Evolutionary conservation across 1,140 invertebrate species (phyloP).

Genomic region (Eupristina koningsbergeri): DNA sequence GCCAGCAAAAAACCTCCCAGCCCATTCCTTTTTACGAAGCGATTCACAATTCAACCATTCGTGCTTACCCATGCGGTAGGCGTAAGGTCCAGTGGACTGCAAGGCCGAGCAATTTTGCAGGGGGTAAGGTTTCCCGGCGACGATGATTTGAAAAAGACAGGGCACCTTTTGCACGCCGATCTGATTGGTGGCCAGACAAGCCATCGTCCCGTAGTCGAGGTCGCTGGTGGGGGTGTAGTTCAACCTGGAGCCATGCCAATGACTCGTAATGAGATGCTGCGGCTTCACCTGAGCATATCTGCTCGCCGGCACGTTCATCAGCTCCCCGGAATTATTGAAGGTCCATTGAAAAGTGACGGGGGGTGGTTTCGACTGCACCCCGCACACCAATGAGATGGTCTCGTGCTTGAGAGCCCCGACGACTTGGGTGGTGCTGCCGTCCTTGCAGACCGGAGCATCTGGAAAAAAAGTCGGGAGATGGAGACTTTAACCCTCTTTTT

Average conservation of each 20-base stretch:
- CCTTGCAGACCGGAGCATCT: conserved; percentile 87
- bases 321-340: conserved; percentile 89
- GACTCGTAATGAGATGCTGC: conserved; percentile 65
- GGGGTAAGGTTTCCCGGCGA: conserved; percentile 82
- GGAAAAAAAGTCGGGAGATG: conserved; percentile 52
- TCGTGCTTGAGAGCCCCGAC: conserved; percentile 89
- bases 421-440: conserved; percentile 81
- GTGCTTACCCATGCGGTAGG: conserved; percentile 64
- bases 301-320: conserved; percentile 81
- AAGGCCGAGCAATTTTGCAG: conserved; percentile 87
- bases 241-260: conserved; percentile 82
- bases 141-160: conserved; percentile 86
- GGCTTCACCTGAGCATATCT: conserved; percentile 73
- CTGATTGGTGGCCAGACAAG: conserved; percentile 86
- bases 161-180: conserved; percentile 86
- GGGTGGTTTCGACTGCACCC: conserved; percentile 88
- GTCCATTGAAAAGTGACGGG: conserved; percentile 88
- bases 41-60: no score
- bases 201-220: conserved; percentile 89
- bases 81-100: conserved; percentile 65
- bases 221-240: conserved; percentile 89
- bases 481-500: background rate
- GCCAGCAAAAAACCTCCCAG: background rate
- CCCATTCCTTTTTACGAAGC: background rate
- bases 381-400: conserved; percentile 85